Base-by-base conservation (phyloP, 2,797 vertebrate species). In the Agapornis canus region DNA sequence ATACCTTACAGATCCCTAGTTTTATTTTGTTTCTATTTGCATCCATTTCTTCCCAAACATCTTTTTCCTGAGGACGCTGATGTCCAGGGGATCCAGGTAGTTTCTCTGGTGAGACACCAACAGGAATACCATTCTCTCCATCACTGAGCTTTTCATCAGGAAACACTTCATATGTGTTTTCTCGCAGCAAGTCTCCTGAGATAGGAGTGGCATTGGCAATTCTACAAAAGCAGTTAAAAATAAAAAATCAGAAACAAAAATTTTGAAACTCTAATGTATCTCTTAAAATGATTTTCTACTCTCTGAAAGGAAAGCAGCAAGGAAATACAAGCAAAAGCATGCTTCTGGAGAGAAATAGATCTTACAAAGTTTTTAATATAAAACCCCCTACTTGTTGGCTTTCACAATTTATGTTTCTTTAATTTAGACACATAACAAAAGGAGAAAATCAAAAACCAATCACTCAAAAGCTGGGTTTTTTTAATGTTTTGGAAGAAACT, bases 11-110 rank as follows among this genome's bases (percentile, higher is more conserved):
- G 65, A 98, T 96, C 17, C 98, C 98, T 11, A 98, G 97, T 92
- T 98, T 98, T 96, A 99, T 98, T 92, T 98, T 98, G 95, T 99
- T 99, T 20, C 99, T 98, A 95, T 99, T 99, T 61, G 98, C 98
- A 97, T 99, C 99, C 97, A 99, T 98, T 97, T 99, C 99, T 97
- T 99, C 99, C 99, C 99, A 99, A 78, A 99, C 99, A n/a, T 99
- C 99, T 39, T 98, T 98, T 97, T 99, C 99, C 95, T 99, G 99
- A 95, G 98, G 98, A 95, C 98, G 98, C 3, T 96, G 98, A 86
- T 98, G 98, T 43, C 98, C 97, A 13, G 98, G 98, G 60, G 99
- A 99, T 45, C 98, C 98, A 6, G 97, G 98, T 42, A 98, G 86
- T 47, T 99, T 99, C 3, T 98, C 99, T 47, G 98, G 98, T 20